Percentiles rank a stretch among this genome's conserved stretches.
Conservation (phyloP, 1,140 invertebrate species). For the Vollenhovia emeryi region DNA sequence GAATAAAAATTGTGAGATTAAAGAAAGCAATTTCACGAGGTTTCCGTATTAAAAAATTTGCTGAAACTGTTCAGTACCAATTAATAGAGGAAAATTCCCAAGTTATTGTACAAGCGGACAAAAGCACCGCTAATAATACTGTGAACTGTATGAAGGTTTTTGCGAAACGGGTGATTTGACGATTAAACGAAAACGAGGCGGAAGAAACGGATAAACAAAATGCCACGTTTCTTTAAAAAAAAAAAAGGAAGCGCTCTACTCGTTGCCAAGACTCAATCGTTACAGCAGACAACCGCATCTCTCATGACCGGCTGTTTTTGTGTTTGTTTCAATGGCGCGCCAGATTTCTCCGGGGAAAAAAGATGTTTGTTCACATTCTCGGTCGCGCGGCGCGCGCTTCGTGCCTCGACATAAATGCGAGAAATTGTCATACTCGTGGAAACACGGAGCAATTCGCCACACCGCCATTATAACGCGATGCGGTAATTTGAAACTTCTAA, state of each 20-base stretch:
- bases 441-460: not conserved
- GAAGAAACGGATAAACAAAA: constrained; percentile 25
- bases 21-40: not conserved
- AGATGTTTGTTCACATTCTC: constrained; percentile 43
- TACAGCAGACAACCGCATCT: not conserved
- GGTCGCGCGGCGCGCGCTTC: not conserved
- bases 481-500: constrained; percentile 7
- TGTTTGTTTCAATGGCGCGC: constrained; percentile 31
- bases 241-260: constrained; percentile 10
- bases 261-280: constrained; percentile 50
- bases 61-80: no score
- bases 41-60: not conserved
- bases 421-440: constrained; percentile 34
- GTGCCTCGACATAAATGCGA: constrained; percentile 12
- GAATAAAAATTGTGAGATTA: not conserved
- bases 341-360: constrained; percentile 41
- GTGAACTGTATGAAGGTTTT: not conserved
- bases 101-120: not conserved
- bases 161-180: not conserved
- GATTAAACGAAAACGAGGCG: constrained; percentile 8
- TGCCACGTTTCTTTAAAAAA: constrained; percentile 27
- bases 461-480: not conserved
- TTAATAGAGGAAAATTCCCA: not conserved
- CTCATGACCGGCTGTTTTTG: constrained; percentile 18
- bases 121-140: not conserved